Evolutionary conservation across 2,797 vertebrate genomes (phyloP).

Genomic region (Chrysocyon brachyurus): DNA sequence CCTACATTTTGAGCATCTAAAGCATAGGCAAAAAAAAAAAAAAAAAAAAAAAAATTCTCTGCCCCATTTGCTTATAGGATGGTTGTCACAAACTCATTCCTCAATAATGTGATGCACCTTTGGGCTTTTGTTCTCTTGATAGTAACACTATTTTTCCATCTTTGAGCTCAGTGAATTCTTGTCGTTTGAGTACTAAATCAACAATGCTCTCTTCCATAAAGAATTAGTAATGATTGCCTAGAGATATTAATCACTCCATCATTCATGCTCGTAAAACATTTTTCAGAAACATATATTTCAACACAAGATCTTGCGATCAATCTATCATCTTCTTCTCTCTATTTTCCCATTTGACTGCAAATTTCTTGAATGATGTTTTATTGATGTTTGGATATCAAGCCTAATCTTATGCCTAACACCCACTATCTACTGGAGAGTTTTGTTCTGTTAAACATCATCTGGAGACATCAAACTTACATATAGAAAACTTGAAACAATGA

Average conservation of each 20-base stretch:
- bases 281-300: constrained; percentile 34
- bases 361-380: not conserved
- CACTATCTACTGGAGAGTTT: not conserved
- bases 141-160: not conserved
- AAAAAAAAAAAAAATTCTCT: not conserved
- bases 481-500: not conserved
- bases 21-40: not conserved
- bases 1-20: not conserved
- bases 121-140: not conserved
- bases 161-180: not conserved
- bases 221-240: not conserved
- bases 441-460: not conserved
- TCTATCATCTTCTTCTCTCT: not conserved
- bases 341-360: not conserved
- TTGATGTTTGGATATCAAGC: not conserved
- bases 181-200: not conserved
- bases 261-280: not conserved
- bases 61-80: not conserved
- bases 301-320: not conserved
- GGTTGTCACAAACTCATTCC: not conserved
- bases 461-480: not conserved
- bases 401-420: not conserved
- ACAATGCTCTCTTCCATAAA: not conserved
- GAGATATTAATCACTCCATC: not conserved
- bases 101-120: not conserved